Conservation (phyloP, 2,113 vertebrate species). For the Rhipidura dahli region DNA sequence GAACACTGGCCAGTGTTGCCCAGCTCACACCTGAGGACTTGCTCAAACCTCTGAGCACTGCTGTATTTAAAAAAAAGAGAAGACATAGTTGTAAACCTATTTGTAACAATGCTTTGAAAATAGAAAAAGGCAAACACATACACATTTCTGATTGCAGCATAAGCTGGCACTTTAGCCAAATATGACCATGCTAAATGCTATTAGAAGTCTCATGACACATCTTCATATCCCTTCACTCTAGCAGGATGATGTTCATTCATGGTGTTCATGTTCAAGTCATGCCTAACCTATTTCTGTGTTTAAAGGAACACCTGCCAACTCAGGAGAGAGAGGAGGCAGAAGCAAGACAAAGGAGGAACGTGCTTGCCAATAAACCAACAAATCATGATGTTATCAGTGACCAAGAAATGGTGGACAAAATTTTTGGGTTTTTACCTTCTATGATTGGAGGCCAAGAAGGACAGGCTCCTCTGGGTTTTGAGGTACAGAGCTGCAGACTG, state of each 20-base stretch:
- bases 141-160: not conserved
- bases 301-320: conserved; percentile 70
- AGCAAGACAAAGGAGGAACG: conserved; percentile 42
- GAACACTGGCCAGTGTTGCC: not conserved
- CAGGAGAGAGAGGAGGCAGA: conserved; percentile 64
- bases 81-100: not conserved
- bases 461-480: conserved; percentile 75
- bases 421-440: conserved; percentile 90
- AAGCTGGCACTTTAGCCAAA: not conserved
- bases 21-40: not conserved
- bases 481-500: conserved; percentile 71
- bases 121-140: not conserved
- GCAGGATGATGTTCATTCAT: not conserved
- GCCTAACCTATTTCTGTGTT: not conserved
- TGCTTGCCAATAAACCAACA: conserved; percentile 65
- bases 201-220: not conserved
- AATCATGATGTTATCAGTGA: conserved; percentile 72
- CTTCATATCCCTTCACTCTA: not conserved
- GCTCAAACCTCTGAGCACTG: not conserved
- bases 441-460: conserved; percentile 83
- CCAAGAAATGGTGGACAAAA: conserved; percentile 88
- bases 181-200: not conserved
- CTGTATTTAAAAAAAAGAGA: not conserved
- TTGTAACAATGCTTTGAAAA: not conserved
- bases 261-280: not conserved